phyloP scores from a whole-genome alignment of 2,797 vertebrate species.

The Sebastes steindachneri region DNA sequence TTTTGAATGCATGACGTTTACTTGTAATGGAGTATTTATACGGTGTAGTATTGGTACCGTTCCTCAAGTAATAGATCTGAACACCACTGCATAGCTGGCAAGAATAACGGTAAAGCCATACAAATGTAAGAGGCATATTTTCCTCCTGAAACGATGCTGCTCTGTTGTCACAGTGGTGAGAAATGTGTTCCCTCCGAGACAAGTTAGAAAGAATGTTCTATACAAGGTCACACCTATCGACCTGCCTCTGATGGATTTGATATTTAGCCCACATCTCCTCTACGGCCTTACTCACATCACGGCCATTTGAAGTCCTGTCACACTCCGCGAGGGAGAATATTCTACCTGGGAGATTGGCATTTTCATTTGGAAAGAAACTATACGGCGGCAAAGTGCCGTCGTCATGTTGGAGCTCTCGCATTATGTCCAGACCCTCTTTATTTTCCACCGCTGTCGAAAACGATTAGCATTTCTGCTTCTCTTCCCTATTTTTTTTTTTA shows the following conservation, averaged over 20 bases:
- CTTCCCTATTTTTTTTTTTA: background rate
- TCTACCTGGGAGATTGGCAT: conserved; percentile 50
- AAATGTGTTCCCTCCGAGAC: background rate
- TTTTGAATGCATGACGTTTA: background rate
- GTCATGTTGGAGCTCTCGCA: conserved; percentile 1
- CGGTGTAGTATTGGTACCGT: background rate
- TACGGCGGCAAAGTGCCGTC: conserved; percentile 1
- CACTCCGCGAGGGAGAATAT: conserved; percentile 34
- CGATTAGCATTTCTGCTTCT: conserved; percentile 11
- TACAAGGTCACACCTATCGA: conserved; percentile 52
- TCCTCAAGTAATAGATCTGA: background rate
- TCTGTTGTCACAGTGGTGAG: conserved; percentile 16
- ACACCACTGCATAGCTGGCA: background rate
- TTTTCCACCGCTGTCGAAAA: background rate
- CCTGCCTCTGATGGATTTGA: conserved; percentile 52
- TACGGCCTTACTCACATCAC: conserved; percentile 35
- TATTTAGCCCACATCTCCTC: conserved; percentile 50
- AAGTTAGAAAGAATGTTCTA: conserved; percentile 12
- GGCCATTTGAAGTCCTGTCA: conserved; percentile 36
- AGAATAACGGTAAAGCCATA: background rate
- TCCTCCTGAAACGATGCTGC: background rate
- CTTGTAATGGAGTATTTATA: background rate
- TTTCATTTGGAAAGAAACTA: conserved; percentile 49
- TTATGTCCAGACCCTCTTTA: background rate
- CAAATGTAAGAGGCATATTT: background rate